Conservation (phyloP, 1,140 invertebrate genomes). For the Calycopis cecrops region DNA sequence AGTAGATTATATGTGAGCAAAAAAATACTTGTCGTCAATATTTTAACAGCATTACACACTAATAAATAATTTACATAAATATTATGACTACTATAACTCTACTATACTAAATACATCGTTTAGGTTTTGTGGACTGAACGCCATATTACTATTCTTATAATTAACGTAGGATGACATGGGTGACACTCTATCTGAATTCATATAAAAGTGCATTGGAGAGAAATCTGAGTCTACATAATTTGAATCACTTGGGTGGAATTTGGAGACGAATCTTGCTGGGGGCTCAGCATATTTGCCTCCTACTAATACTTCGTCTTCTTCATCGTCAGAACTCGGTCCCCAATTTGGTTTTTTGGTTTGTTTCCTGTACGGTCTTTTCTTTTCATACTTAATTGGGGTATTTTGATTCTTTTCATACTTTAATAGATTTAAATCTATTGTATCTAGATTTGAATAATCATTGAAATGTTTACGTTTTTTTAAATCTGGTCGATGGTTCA, state of each 20-base stretch:
- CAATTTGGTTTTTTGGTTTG: constrained; percentile 3
- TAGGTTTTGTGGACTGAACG: constrained; percentile 71
- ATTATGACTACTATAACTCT: constrained; percentile 26
- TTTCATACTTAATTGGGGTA: background rate
- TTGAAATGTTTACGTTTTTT: too few species aligned
- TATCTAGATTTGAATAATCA: too few species aligned
- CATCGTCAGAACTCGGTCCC: constrained; percentile 16
- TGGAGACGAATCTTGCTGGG: constrained; percentile 49
- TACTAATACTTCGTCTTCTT: constrained; percentile 51
- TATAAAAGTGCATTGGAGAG: constrained; percentile 26
- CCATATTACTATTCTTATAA: constrained; percentile 70
- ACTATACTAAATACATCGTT: constrained; percentile 71
- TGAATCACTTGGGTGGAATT: constrained; percentile 29
- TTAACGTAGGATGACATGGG: constrained; percentile 63
- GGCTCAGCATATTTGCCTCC: constrained; percentile 69
- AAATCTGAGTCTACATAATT: constrained; percentile 39
- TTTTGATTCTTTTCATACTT: constrained; percentile 2
- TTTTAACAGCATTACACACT: background rate
- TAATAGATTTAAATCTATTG: constrained; percentile 14
- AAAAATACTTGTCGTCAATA: background rate
- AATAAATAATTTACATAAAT: too few species aligned
- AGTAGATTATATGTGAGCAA: background rate
- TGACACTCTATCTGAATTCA: constrained; percentile 35
- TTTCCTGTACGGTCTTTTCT: constrained; percentile 1
- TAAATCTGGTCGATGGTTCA: constrained; percentile 9